phyloP scores from a whole-genome alignment of 2,113 vertebrate species.

The Semicossyphus pulcher region DNA sequence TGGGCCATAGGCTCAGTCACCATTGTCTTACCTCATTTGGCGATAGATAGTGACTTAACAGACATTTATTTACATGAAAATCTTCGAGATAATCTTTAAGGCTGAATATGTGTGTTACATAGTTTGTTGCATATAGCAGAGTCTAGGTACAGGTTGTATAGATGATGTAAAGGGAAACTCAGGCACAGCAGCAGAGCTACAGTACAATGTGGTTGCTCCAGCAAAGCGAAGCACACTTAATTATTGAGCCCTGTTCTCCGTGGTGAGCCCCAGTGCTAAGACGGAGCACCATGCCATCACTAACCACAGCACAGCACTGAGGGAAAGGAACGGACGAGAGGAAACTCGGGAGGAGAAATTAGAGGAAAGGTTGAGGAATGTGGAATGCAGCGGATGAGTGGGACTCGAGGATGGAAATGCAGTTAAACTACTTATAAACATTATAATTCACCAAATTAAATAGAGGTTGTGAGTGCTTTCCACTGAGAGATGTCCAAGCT shows the following conservation, averaged over 20 bases:
- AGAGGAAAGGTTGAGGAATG: not conserved
- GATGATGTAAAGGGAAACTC: not conserved
- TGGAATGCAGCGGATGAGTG: not conserved
- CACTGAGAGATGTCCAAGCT: not conserved
- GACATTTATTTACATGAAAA: no score
- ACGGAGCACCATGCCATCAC: slow-evolving; percentile 19
- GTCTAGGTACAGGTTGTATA: not conserved
- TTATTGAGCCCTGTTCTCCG: slow-evolving; percentile 49
- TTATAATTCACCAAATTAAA: slow-evolving; percentile 41
- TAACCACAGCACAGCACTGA: not conserved
- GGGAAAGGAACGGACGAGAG: not conserved
- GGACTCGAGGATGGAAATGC: not conserved
- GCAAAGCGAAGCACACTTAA: slow-evolving; percentile 29
- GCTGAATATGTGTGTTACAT: no score
- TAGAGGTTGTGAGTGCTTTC: slow-evolving; percentile 7
- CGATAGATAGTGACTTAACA: no score
- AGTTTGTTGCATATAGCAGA: no score
- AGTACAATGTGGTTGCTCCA: slow-evolving; percentile 10
- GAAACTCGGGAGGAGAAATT: not conserved
- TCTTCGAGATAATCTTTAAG: no score
- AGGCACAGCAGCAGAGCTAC: not conserved
- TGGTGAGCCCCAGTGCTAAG: slow-evolving; percentile 29
- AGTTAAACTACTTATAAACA: slow-evolving; percentile 19
- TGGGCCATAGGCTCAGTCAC: no score
- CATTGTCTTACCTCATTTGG: no score